phyloP scores from a whole-genome alignment of 2,797 vertebrate species.

The Megalops cyprinoides region DNA sequence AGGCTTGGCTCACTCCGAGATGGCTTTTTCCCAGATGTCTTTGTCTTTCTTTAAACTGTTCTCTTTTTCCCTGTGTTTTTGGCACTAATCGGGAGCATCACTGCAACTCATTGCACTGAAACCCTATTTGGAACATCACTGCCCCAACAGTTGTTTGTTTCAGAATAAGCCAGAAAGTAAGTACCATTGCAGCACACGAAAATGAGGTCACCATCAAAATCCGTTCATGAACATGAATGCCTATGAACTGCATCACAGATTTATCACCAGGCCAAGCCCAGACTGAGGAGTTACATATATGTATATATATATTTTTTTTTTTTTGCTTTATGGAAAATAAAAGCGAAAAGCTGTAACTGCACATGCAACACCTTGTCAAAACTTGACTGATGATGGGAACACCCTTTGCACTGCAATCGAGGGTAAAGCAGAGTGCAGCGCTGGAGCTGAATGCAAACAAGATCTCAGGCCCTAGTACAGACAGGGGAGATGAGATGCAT shows the following conservation, averaged over 20 bases:
- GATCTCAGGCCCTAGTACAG: slow-evolving; percentile 26
- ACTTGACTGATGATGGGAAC: slow-evolving; percentile 52
- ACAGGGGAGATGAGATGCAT: slow-evolving; percentile 8
- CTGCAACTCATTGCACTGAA: background rate
- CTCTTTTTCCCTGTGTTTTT: slow-evolving; percentile 8
- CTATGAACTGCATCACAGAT: background rate
- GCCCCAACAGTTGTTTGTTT: no score
- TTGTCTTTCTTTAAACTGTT: background rate
- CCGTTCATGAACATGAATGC: background rate
- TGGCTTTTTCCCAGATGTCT: background rate
- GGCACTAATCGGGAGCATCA: background rate
- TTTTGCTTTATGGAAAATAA: slow-evolving; percentile 6
- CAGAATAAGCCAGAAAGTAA: background rate
- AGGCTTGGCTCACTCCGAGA: background rate
- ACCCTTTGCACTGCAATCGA: slow-evolving; percentile 26
- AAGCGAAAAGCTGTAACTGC: slow-evolving; percentile 11
- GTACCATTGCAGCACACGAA: background rate
- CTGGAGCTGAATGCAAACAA: slow-evolving; percentile 39
- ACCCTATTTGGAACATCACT: background rate
- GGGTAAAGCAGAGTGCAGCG: slow-evolving; percentile 34
- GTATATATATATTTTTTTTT: background rate
- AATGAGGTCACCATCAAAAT: background rate
- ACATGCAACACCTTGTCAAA: slow-evolving; percentile 47
- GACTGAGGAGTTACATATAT: background rate
- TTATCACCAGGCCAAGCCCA: background rate